These are phyloP conservation scores for Eristalis intricaria DNA, from an alignment of 2,888 invertebrate genomes.

Conservation along the genomic window DNA sequence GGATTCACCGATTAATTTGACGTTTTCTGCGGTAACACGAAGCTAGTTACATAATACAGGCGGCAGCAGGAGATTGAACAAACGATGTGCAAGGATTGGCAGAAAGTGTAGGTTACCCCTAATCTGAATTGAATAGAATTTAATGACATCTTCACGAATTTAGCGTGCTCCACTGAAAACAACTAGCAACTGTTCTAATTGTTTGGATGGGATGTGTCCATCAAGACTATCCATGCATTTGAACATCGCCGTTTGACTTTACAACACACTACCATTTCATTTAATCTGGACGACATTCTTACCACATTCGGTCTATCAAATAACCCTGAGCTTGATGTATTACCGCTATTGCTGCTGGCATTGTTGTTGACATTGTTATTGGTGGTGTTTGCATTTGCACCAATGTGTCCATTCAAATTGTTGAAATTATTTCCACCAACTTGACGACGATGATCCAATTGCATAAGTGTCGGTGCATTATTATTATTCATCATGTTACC, in stretches of 20 bases:
- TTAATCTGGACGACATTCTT: slow-evolving; percentile 11
- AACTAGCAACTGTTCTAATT: too few species aligned
- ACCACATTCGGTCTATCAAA: slow-evolving; percentile 77
- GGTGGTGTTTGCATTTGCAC: slow-evolving; percentile 54
- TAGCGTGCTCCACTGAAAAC: too few species aligned
- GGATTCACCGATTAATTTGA: too few species aligned
- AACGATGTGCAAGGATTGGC: too few species aligned
- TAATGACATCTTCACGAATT: too few species aligned
- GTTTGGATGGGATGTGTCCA: too few species aligned
- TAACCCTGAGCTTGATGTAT: slow-evolving; percentile 76
- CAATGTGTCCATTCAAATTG: slow-evolving; percentile 40
- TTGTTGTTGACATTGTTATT: slow-evolving; percentile 69
- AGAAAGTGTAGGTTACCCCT: too few species aligned
- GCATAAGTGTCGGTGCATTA: slow-evolving; percentile 57
- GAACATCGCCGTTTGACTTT: background rate
- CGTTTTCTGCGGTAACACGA: too few species aligned
- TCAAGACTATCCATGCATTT: too few species aligned
- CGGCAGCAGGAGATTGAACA: too few species aligned
- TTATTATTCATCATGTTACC: slow-evolving; percentile 63
- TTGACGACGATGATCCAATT: slow-evolving; percentile 66
- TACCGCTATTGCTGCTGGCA: slow-evolving; percentile 71
- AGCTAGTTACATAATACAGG: too few species aligned
- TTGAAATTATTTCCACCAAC: slow-evolving; percentile 57
- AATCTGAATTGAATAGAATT: too few species aligned
- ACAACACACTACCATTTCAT: background rate